Evolutionary conservation across 2,113 vertebrate species (phyloP), one percentile per base, ranked within the genome.

Genomic region (Cygnus buccinator): DNA sequence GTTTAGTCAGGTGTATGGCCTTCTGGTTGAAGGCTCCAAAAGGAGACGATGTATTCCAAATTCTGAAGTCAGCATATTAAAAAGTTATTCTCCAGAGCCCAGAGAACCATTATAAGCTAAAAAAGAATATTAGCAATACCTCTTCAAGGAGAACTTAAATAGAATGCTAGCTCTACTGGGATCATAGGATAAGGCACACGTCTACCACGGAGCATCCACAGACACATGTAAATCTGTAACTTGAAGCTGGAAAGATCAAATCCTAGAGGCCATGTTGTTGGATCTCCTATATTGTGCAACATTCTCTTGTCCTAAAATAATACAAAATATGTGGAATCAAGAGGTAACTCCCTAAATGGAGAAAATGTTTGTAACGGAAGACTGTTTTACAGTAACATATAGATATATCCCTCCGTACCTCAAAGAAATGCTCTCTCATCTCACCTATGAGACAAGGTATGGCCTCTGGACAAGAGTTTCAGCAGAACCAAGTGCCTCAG

Each of bases 131-230:
- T 65, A 92, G 73, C 43, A 87, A 61, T 37, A 84, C 9, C 57
- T 93, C 65, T 96, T 94, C 88, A 94, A 95, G 92, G 95, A 90
- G 95, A 93, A 71, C 76, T 94, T 89, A 95, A 95, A 93, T 90
- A 93, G 91, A 91, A 71, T 92, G 50, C 52, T 71, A 59, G 52
- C 39, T 90, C 90, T 75, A 35, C 68, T 78, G 92, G 93, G 94
- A 81, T 61, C 18, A 31, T 3, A 81, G 80, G 46, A 29, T 67
- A 71, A 84, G 25, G 61, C 0, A 0, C 57, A 57, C 35, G 46
- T 46, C 63, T 67, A 61, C 18, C 43, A 71, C 35, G 31, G 19
- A 76, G 23, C 43, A 61, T 46, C 70, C 68, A 91, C 63, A 84
- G 23, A 22, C 21, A 72, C 26, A 59, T 29, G 43, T 35, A 15